Conservation (phyloP, 2,888 invertebrate species). For the Meiosimyza platycephala region DNA sequence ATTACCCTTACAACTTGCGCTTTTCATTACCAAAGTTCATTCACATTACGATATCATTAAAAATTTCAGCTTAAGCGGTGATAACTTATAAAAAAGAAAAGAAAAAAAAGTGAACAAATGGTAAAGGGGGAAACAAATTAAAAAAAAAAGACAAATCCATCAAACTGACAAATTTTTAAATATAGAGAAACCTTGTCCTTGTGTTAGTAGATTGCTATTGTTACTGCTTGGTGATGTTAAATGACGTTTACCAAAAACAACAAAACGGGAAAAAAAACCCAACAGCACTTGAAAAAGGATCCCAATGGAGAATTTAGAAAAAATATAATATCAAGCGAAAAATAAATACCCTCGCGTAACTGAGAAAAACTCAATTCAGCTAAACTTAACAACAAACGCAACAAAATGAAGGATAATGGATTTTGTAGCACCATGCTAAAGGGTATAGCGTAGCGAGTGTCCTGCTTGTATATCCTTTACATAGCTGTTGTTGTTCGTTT, state of each 20-base stretch:
- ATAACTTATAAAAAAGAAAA: too few species aligned
- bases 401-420: slow-evolving; percentile 26
- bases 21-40: background rate
- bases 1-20: background rate
- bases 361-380: background rate
- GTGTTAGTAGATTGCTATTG: background rate
- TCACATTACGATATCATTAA: background rate
- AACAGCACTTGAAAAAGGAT: slow-evolving; percentile 3
- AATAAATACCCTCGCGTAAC: slow-evolving; percentile 10
- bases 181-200: slow-evolving; percentile 10
- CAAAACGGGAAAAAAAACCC: too few species aligned
- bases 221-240: background rate
- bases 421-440: slow-evolving; percentile 12
- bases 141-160: slow-evolving; percentile 9
- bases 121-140: too few species aligned
- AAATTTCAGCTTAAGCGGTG: too few species aligned
- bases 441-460: background rate
- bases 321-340: background rate
- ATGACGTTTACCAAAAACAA: slow-evolving; percentile 16
- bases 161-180: slow-evolving; percentile 25
- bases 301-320: background rate
- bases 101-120: too few species aligned
- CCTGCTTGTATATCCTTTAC: background rate
- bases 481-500: too few species aligned
- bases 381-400: slow-evolving; percentile 7